Base-by-base conservation (phyloP, 2,888 invertebrate genomes). In the Oxystoma pomonae region DNA sequence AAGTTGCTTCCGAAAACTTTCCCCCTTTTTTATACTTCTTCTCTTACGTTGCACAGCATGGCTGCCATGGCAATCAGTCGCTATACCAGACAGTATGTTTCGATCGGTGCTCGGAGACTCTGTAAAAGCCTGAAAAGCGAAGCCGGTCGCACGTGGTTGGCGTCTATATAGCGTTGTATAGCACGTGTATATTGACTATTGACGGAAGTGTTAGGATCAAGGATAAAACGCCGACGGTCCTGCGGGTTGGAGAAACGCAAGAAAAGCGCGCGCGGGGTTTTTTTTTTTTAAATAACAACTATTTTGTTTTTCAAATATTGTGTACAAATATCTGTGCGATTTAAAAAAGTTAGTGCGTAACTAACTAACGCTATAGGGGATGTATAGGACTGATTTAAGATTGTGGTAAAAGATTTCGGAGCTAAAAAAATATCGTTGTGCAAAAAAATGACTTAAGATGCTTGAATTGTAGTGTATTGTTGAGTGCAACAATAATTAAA, bases 51-150 rank as follows among this genome's bases (percentile, higher is more conserved):
- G 35, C 35, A n/a, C n/a, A 35, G 35, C 35, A 3, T 35, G 35
- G 35, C 35, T 35, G 35, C 35, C 12, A 35, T 35, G 35, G 35
- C 35, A 35, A 35, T 35, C 5, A 35, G 35, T 7, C 35, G 35
- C 35, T 35, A 35, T 35, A 35, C 5, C 53, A 16, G 53, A 73
- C 77, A 77, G 77, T 78, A 74, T 76, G 76, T 75, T 73, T 73
- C 75, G 75, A 70, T 74, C 74, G 71, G 63, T 62, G 73, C 74
- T 72, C 66, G 69, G 72, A 74, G 72, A 72, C 74, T 74, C 73
- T 72, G 76, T 74, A 74, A 73, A 72, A 74, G 73, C 75, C 72
- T 70, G 72, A 70, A 71, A 71, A 71, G 71, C 69, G 69, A 72
- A 71, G 64, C 65, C 68, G 66, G 64, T 65, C 67, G 70, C 76